Base-by-base conservation (phyloP, 2,797 vertebrate genomes). In the Platalea minor region DNA sequence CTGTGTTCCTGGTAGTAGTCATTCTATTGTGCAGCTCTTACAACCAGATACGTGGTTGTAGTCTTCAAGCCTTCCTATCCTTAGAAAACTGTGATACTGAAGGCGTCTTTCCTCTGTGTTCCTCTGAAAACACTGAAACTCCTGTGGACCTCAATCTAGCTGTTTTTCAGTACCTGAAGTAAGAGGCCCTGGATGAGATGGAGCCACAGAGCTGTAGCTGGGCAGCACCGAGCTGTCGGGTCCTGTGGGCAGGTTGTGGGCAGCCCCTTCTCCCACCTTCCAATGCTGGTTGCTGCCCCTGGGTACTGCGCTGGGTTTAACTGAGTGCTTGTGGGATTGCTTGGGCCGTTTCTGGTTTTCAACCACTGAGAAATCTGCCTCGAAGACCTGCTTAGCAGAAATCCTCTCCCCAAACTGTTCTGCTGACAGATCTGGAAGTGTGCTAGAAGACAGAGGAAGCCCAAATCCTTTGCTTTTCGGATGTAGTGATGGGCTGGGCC, bases 381-480 rank as follows among this genome's bases (percentile, higher is more conserved):
- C 13, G 26, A 92, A 96, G 95, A 85, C 53, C 29, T 75, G 35
- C 33, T 94, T 83, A 93, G 93, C 59, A 65, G 83, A 95, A 92
- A n/a, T 70, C 37, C 19, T 43, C 17, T 43, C 76, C 50, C 20
- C 53, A 72, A 7, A 68, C 17, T 80, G 12, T 63, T 72, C 17
- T 60, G 45, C 80, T 51, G 48, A 19, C 19, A 19, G 50, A 72
- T 63, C 54, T 57, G 60, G 39, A 88, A 33, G 61, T 2, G 10
- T 76, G 28, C 72, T 48, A 31, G 50, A 60, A 61, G 35, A 15
- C 17, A 67, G 31, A 67, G 35, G 35, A 78, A 90, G 9, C 54
- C 39, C 15, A 43, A 31, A 69, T n/a, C 11, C 37, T 81, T 67
- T 83, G 31, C 15, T 29, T 88, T 85, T 59, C 56, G 35, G 17